Base-by-base conservation (phyloP, 30 jellyfish, hydroid and myxozoan genomes). In the Aurelia coerulea region DNA sequence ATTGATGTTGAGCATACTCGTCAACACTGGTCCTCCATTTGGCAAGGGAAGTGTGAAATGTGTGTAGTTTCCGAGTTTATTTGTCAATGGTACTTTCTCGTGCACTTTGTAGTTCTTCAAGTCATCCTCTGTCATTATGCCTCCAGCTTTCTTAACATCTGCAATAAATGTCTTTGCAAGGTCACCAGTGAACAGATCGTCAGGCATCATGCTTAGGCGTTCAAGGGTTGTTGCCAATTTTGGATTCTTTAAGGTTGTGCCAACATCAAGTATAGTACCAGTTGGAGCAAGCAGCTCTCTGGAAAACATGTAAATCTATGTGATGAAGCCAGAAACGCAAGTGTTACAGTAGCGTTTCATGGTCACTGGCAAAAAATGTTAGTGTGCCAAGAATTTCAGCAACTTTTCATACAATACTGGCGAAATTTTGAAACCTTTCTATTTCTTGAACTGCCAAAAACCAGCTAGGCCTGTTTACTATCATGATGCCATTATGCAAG, bases 1-100 rank as follows among this genome's bases (percentile, higher is more conserved):
- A 46, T 65, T 83, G 95, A 92, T 92, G 70, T 92, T 92, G 59
- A 92, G 88, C 34, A 92, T 92, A 58, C 84, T 94, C 2, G 93
- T 58, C 10, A 92, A 87, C 7, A 92, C 97, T 3, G 95, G 84
- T 8, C 98, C 98, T 50, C 98, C 98, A 32, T 92, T 97, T 29
- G 98, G 98, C 31, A 87, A 80, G 16, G 93, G 97, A 13, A 91
- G 29, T 18, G 98, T 92, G 74, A 60, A 79, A 33, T 88, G 83
- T 32, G 95, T 92, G 59, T 69, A 80, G 13, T 79, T 81, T 12
- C 93, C 93, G 1, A 82, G 87, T 23, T 60, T 76, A 56, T 78
- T 86, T 19, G 37, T 50, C 46, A 92, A 39, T 1, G 98, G 95
- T 52, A 15, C 51, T 51, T 52, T 78, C 17, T 67, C 78, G 23